phyloP scores from a whole-genome alignment of 2,888 invertebrate species.

The Cheilosia grossa region DNA sequence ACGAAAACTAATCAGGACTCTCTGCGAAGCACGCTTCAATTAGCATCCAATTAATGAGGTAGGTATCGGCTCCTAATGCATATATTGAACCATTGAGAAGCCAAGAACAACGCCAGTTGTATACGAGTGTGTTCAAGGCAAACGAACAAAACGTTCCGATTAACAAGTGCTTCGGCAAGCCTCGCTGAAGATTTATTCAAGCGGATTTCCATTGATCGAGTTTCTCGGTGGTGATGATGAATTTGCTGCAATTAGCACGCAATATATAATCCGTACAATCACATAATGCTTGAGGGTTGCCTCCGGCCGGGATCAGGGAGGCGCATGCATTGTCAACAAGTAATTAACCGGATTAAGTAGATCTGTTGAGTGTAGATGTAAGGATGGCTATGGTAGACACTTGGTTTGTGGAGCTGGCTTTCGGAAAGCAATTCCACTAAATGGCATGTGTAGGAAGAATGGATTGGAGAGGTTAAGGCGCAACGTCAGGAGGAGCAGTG shows the following conservation, averaged over 20 bases:
- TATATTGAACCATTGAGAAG: conserved; percentile 36
- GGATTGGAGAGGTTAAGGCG: no score
- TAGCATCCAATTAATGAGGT: conserved; percentile 58
- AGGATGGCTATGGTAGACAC: neutral
- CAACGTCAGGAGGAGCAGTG: no score
- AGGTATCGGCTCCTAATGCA: conserved; percentile 28
- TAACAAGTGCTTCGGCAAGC: conserved; percentile 34
- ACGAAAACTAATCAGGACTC: conserved; percentile 22
- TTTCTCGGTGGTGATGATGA: conserved; percentile 28
- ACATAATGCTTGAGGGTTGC: conserved; percentile 35
- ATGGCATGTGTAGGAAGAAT: no score
- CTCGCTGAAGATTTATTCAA: conserved; percentile 45
- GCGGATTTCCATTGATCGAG: conserved; percentile 43
- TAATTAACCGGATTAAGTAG: conserved; percentile 47
- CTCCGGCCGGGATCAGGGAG: neutral
- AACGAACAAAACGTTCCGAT: conserved; percentile 34
- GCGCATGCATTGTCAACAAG: conserved; percentile 48
- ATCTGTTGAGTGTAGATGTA: conserved; percentile 1
- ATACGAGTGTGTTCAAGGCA: neutral
- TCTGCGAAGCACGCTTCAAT: conserved; percentile 25
- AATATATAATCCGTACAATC: conserved; percentile 56
- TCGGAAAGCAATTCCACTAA: neutral
- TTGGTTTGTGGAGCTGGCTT: neutral
- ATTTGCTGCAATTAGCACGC: conserved; percentile 51
- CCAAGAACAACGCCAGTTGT: conserved; percentile 24